phyloP scores from a whole-genome alignment of 2,113 vertebrate genomes.

The Erpornis zantholeuca region DNA sequence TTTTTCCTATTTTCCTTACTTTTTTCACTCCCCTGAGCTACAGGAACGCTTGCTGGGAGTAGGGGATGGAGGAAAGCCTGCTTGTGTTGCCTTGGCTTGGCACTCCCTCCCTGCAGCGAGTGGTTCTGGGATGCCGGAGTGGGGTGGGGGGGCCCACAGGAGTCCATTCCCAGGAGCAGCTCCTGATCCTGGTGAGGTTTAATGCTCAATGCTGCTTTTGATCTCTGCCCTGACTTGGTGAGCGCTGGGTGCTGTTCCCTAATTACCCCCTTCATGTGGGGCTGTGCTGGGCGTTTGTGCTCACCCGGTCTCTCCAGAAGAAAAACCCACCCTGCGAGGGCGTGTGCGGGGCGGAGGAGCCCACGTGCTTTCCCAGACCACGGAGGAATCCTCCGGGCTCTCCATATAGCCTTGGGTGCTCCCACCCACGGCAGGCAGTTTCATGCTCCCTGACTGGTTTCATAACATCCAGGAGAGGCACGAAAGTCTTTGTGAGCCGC shows the following conservation, averaged over 20 bases:
- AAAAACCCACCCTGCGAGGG: not conserved
- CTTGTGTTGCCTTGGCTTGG: not conserved
- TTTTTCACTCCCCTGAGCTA: not conserved
- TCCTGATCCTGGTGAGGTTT: not conserved
- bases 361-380: slow-evolving; percentile 23
- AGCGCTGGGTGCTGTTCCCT: not conserved
- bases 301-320: not conserved
- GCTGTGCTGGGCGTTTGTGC: not conserved
- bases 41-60: not conserved
- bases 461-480: slow-evolving; percentile 35
- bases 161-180: not conserved
- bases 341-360: slow-evolving; percentile 3
- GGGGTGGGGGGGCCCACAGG: fast-evolving
- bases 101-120: not conserved
- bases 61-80: not conserved
- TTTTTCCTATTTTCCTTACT: not conserved
- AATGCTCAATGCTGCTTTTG: not conserved
- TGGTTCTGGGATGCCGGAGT: too few relatives aligned
- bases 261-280: slow-evolving; percentile 33
- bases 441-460: slow-evolving; percentile 39
- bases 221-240: slow-evolving; percentile 18
- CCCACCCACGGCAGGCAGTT: slow-evolving; percentile 44
- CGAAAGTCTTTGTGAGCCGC: not conserved
- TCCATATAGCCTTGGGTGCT: slow-evolving; percentile 46
- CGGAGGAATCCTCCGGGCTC: not conserved